These are phyloP conservation scores for Eupelmus urozonus DNA, from an alignment of 2,888 invertebrate species.

Conservation along the genomic window DNA sequence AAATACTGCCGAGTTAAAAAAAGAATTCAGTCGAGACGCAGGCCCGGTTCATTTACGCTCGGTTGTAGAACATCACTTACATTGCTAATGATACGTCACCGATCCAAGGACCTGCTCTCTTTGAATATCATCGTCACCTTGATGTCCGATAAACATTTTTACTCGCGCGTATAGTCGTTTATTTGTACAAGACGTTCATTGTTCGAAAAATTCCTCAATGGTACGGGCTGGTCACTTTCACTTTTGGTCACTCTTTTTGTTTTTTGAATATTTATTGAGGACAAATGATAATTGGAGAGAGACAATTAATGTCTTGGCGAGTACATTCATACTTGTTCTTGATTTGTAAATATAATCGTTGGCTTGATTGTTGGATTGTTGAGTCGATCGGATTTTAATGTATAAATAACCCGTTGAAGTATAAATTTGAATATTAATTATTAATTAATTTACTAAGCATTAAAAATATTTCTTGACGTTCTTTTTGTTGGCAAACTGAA, in stretches of 20 bases:
- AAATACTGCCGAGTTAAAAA: too few species aligned
- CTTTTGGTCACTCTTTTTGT: constrained; percentile 9
- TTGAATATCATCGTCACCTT: constrained; percentile 19
- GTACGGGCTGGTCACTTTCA: constrained; percentile 1
- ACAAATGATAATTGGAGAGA: too few species aligned
- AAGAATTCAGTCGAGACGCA: not conserved
- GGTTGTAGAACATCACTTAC: constrained; percentile 5
- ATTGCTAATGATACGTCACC: not conserved
- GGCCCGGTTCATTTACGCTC: not conserved
- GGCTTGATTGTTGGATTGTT: not conserved
- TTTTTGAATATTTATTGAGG: constrained; percentile 17
- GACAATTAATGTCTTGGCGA: too few species aligned
- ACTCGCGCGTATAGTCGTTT: not conserved
- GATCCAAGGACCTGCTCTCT: not conserved
- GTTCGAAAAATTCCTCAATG: constrained; percentile 15
- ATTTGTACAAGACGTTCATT: constrained; percentile 5
- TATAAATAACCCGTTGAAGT: too few species aligned
- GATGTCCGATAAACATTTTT: constrained; percentile 20
- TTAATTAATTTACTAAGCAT: too few species aligned
- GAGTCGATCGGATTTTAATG: too few species aligned
- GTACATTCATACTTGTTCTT: too few species aligned
- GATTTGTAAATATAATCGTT: constrained; percentile 10
- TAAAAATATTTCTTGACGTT: too few species aligned
- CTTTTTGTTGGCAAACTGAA: too few species aligned
- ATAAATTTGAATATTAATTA: too few species aligned